A percentile compares a stretch with the other conserved stretches of the same genome.
Evolutionary conservation across 2,113 vertebrate species (phyloP).

Genomic region (Aramus guarauna): DNA sequence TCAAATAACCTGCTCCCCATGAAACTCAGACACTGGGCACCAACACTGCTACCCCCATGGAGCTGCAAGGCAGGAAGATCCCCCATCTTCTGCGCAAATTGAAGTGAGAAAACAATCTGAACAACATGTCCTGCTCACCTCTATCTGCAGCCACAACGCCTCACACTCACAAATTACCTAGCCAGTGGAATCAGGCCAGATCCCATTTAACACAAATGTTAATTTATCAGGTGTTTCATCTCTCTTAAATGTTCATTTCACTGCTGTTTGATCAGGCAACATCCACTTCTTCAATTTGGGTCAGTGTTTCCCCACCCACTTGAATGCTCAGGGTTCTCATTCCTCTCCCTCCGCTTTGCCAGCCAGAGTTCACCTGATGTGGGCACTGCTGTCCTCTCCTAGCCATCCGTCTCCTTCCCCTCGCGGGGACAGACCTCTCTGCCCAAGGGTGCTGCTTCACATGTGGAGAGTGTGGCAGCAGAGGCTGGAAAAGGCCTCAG

Average conservation of each 20-base stretch:
- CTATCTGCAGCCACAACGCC: accelerated
- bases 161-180: neutral
- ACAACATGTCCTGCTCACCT: accelerated
- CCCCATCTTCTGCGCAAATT: neutral
- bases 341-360: neutral
- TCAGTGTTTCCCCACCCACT: neutral
- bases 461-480: accelerated
- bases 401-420: neutral
- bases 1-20: neutral
- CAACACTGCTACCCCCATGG: neutral
- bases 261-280: neutral
- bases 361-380: accelerated
- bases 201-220: neutral
- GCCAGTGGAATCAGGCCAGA: neutral
- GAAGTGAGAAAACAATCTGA: neutral
- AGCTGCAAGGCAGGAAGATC: neutral
- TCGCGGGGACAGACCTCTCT: neutral
- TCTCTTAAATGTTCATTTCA: neutral
- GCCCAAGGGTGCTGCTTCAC: neutral
- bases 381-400: accelerated
- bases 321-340: neutral
- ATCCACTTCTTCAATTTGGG: neutral
- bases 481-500: neutral
- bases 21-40: neutral
- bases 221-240: neutral